These are phyloP conservation scores for Drosophila ochracea DNA, from an alignment of 2,888 invertebrate genomes.

Conservation along the genomic window DNA sequence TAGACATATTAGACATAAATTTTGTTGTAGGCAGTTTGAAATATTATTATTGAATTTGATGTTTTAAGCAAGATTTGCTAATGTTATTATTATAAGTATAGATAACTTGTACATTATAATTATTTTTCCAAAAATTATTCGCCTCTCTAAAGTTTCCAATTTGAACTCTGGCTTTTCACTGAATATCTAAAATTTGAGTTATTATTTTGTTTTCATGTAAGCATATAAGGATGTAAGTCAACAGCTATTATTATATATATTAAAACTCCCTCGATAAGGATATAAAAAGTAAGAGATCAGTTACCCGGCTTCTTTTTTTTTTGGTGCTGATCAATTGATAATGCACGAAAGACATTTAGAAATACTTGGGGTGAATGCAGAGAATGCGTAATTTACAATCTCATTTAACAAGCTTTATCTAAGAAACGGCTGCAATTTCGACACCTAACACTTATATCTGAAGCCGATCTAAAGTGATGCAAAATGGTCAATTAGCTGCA, in stretches of 20 bases:
- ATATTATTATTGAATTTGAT: rapidly evolving
- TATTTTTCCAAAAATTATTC: not conserved
- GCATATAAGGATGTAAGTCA: not conserved
- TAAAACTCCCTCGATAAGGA: not conserved
- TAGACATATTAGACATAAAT: not conserved
- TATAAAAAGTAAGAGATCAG: not conserved
- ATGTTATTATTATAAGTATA: not conserved
- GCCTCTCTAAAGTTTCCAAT: not conserved
- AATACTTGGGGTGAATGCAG: not conserved
- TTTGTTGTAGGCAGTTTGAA: not conserved
- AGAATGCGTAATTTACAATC: slow-evolving; percentile 1
- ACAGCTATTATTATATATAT: not conserved
- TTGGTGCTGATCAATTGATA: not conserved
- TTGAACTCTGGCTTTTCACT: no score
- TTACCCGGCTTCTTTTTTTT: not conserved
- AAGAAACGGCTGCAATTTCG: slow-evolving; percentile 29
- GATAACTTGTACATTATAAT: not conserved
- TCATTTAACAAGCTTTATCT: not conserved
- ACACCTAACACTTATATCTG: slow-evolving; percentile 25
- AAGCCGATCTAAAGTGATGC: slow-evolving; percentile 47
- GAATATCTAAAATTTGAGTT: not conserved
- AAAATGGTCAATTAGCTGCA: slow-evolving; percentile 56
- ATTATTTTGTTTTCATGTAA: not conserved
- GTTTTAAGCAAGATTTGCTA: not conserved
- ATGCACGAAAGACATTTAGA: not conserved